Conservation (phyloP, 1,140 invertebrate genomes). For the Sogatella furcifera region DNA sequence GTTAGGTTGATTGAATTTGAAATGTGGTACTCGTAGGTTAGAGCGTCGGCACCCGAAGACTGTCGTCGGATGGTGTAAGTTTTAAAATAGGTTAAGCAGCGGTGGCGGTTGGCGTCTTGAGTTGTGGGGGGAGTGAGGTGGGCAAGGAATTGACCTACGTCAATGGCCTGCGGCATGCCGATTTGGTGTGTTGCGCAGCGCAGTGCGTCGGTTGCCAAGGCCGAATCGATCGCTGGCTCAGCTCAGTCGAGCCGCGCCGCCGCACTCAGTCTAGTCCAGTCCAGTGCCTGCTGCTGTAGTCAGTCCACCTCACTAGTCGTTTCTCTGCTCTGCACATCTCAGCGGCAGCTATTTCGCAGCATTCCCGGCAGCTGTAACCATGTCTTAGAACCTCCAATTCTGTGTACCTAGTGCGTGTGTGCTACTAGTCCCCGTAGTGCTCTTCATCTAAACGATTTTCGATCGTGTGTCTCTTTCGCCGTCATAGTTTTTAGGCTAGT, state of each 20-base stretch:
- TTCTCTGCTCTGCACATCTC: neutral
- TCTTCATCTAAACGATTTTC: too few species aligned
- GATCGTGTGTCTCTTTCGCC: too few species aligned
- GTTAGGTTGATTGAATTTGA: too few species aligned
- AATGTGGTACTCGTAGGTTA: too few species aligned
- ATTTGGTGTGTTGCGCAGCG: neutral
- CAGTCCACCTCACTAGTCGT: neutral
- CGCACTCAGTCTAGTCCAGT: neutral
- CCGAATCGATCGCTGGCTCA: neutral
- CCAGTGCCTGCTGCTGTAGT: neutral
- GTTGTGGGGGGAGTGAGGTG: neutral
- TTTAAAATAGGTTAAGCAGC: conserved; percentile 1
- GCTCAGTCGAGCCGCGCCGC: neutral
- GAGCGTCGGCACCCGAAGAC: too few species aligned
- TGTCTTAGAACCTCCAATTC: too few species aligned
- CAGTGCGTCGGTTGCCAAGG: conserved; percentile 1
- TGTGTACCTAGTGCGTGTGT: too few species aligned
- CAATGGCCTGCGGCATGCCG: conserved; percentile 1
- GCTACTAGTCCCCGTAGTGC: too few species aligned
- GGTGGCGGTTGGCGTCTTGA: neutral
- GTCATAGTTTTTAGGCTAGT: too few species aligned
- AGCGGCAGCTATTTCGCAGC: too few species aligned
- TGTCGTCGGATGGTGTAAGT: neutral
- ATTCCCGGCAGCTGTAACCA: too few species aligned
- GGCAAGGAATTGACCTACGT: neutral